Evolutionary conservation across 2,113 vertebrate species (phyloP).

Genomic region (Boulengeromyrus knoepffleri): DNA sequence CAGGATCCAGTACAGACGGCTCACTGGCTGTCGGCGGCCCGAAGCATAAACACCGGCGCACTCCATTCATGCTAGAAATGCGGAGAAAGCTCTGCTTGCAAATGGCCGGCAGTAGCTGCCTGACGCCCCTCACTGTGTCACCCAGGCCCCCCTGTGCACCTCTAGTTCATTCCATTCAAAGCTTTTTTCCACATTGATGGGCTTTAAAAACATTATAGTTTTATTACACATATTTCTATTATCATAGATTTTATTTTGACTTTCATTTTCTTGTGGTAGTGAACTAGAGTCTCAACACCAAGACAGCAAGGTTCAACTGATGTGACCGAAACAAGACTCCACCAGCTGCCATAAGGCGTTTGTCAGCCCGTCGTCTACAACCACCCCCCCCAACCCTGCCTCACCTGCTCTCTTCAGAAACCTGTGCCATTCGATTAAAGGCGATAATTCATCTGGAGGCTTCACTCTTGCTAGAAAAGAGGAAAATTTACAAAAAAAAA

Average conservation of each 20-base stretch:
- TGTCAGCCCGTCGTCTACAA: not conserved
- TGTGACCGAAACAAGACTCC: not conserved
- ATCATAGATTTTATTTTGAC: not conserved
- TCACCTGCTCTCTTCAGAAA: slow-evolving; percentile 57
- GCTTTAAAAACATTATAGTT: not conserved
- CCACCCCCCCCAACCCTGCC: slow-evolving; percentile 39
- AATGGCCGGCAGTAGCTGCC: not conserved
- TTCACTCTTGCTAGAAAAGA: slow-evolving; percentile 20
- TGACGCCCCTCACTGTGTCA: not conserved
- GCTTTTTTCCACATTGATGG: not conserved
- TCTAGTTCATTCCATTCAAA: not conserved
- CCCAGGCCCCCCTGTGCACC: not conserved
- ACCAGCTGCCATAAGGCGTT: slow-evolving; percentile 20
- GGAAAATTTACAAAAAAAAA: not conserved
- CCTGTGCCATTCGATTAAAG: slow-evolving; percentile 58
- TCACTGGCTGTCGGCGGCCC: not conserved
- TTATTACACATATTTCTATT: not conserved
- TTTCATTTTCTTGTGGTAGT: not conserved
- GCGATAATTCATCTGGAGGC: slow-evolving; percentile 35
- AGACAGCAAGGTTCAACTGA: not conserved
- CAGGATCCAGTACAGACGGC: not conserved
- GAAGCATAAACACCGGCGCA: not conserved
- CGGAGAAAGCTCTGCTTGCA: not conserved
- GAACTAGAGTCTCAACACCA: not conserved
- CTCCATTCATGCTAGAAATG: not conserved